Percentiles rank a stretch among this genome's conserved stretches.
Evolutionary conservation across 2,797 vertebrate genomes (phyloP).

Genomic region (Neosilurus hyrtlii): DNA sequence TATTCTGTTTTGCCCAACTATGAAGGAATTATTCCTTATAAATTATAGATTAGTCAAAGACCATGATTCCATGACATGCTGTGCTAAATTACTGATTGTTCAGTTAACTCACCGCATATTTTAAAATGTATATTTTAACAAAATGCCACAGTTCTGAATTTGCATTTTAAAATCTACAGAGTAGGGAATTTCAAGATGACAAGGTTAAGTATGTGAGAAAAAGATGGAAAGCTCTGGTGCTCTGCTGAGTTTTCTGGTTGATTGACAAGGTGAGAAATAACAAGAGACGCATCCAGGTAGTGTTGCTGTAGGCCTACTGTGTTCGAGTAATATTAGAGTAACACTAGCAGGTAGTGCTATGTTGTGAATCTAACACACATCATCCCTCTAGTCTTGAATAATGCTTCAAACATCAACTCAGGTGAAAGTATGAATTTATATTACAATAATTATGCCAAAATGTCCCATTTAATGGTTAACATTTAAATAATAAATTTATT

Average conservation of each 20-base stretch:
- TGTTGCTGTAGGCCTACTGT: conserved; percentile 28
- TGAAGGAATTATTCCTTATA: conserved; percentile 16
- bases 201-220: background rate
- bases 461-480: no score
- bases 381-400: background rate
- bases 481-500: conserved; percentile 3
- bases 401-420: background rate
- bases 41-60: conserved; percentile 29
- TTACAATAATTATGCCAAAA: no score
- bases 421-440: no score
- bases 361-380: background rate
- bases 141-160: background rate
- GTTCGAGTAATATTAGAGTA: background rate
- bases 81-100: background rate
- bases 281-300: conserved; percentile 34
- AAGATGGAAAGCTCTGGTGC: background rate
- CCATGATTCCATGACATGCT: conserved; percentile 24
- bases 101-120: no score
- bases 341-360: background rate
- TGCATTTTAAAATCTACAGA: background rate
- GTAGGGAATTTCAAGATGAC: conserved; percentile 2
- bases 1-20: conserved; percentile 35
- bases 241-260: background rate
- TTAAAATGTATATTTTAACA: background rate
- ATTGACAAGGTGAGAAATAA: conserved; percentile 20